phyloP scores from a whole-genome alignment of 37 sponge, comb jelly and placozoan genomes.

The Agelas oroides region DNA sequence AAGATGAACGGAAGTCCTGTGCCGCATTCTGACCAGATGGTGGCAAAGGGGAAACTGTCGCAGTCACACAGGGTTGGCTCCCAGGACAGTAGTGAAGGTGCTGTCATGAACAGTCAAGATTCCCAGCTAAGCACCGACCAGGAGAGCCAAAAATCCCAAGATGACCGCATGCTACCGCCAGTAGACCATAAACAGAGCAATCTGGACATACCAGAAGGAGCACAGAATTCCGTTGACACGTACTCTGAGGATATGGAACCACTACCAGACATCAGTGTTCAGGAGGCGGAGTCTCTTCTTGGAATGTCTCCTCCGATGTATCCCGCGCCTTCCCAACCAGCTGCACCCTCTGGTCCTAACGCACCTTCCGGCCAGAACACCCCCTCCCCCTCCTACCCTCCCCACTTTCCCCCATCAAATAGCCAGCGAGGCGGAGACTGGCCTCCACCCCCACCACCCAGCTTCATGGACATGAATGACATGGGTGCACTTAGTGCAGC shows the following conservation, averaged over 20 bases:
- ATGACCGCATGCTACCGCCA: too few relatives aligned
- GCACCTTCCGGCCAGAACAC: conserved; percentile 9
- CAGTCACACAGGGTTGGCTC: conserved; percentile 18
- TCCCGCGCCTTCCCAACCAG: not conserved
- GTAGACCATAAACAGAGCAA: not conserved
- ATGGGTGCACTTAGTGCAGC: conserved; percentile 11
- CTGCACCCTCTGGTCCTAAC: conserved; percentile 25
- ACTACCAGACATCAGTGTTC: conserved; percentile 66
- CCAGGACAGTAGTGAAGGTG: conserved; percentile 10
- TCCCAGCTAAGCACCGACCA: not conserved
- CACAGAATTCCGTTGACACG: conserved; percentile 30
- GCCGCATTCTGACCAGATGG: not conserved
- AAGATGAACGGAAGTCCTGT: not conserved
- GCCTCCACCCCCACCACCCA: not conserved
- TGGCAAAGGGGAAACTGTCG: not conserved
- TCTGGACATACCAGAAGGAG: conserved; percentile 19
- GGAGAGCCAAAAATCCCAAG: not conserved
- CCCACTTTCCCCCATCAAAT: not conserved
- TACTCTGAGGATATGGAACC: conserved; percentile 38
- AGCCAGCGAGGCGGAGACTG: not conserved
- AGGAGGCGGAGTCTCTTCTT: conserved; percentile 67
- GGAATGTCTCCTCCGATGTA: conserved; percentile 48
- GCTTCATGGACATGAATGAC: conserved; percentile 24
- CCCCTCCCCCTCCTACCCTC: conserved; percentile 22
- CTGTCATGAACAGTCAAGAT: not conserved